Percentiles rank a stretch among this genome's conserved stretches.
Conservation (phyloP, 1,140 invertebrate species). For the Drosophila pallidifrons region DNA sequence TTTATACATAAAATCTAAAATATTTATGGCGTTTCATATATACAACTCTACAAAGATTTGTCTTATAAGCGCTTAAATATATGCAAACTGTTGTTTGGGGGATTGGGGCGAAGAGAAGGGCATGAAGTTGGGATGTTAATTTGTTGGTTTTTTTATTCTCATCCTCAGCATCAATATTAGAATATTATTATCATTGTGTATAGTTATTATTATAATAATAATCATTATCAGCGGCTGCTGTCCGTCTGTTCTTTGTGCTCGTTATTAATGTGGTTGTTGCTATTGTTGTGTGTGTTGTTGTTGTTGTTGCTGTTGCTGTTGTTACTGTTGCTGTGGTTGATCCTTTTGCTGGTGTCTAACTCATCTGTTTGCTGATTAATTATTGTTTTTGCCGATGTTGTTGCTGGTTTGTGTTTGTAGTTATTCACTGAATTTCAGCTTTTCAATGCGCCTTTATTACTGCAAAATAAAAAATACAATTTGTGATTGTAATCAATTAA, state of each 20-base stretch:
- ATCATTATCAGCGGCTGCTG: conserved; percentile 41
- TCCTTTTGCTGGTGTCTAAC: conserved; percentile 56
- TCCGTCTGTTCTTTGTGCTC: conserved; percentile 39
- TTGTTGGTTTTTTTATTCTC: background rate
- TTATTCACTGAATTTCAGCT: conserved; percentile 84
- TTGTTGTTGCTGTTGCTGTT: conserved; percentile 55
- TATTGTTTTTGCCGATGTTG: conserved; percentile 51
- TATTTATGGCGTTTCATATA: conserved; percentile 76
- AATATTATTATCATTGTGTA: background rate
- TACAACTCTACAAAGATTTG: conserved; percentile 74
- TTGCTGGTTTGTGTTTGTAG: conserved; percentile 76
- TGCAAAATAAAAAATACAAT: conserved; percentile 59
- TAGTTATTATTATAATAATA: conserved; percentile 11
- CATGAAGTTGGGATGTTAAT: conserved; percentile 12
- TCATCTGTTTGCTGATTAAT: conserved; percentile 73
- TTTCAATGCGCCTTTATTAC: conserved; percentile 84
- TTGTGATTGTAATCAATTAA: background rate
- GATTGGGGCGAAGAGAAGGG: background rate
- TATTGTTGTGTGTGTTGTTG: conserved; percentile 16
- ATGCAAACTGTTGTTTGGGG: conserved; percentile 39
- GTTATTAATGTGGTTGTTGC: conserved; percentile 27
- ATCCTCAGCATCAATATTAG: conserved; percentile 22
- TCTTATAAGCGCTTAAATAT: conserved; percentile 74
- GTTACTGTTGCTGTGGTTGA: conserved; percentile 62
- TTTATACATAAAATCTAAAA: conserved; percentile 78